Base-by-base conservation (phyloP, 53 echinoderm and acorn worm species). In the Luidia sarsii region DNA sequence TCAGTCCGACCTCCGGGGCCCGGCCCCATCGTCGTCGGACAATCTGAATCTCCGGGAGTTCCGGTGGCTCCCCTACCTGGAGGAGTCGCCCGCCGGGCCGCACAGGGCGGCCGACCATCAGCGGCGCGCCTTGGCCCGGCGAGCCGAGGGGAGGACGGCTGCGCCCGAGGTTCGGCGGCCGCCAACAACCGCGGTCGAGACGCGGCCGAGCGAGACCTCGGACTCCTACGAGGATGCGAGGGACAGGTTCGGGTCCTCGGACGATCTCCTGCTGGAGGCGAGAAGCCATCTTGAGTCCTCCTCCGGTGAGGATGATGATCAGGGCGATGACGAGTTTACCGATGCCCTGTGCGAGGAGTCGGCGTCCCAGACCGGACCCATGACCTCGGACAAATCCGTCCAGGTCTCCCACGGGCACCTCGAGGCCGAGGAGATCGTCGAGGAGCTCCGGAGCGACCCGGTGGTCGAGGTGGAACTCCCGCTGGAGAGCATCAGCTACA, bases 401-500 rank as follows among this genome's bases (percentile, higher is more conserved):
- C 77, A 77, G 14, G 77, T 60, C 22, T 41, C 59, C 7, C 34
- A 60, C 21, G 21, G 20, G 2, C 20, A 41, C 9, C 59, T 31
- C 14, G 33, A 45, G 20, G 15, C n/a, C 21, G 43, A 30, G 1
- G 30, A 59, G 7, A 29, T 16, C 4, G 19, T 18, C 6, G 45
- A 77, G 20, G 57, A 68, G 2, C 34, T 39, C 1, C 25, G 3
- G 16, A 6, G 48, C 21, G 27, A 23, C n/a, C 35, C 66, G 1
- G 16, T 7, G 19, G 35, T 38, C 22, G 35, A 65, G 36, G 4
- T 77, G 28, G 77, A 77, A 61, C 77, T 77, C 11, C 77, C 77
- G 45, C 9, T 62, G 43, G 77, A 77, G 18, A 77, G 77, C 60
- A 77, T 77, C 62, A 48, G 45, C 77, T 82, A 50, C 56, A 67